Evolutionary conservation across 2,888 invertebrate species (phyloP), one percentile per base, ranked within the genome.

Genomic region (Caenorhabditis wallacei): DNA sequence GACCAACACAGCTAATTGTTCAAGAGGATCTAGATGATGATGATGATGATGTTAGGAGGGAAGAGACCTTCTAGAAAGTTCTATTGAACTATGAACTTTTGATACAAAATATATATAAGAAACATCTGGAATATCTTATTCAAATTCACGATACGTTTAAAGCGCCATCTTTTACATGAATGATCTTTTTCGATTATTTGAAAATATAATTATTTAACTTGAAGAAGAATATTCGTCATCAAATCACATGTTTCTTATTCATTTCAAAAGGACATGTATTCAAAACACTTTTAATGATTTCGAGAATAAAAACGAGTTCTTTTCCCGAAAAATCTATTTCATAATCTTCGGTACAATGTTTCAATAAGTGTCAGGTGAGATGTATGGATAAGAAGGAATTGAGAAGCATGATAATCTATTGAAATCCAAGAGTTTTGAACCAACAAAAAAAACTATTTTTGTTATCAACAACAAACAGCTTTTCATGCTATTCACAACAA

Each of bases 1-100:
- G 53, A 54, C 56, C 53, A 64, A 26, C 64, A 30, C 66, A 51
- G 76, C 68, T 76, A 76, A 76, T 76, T 57, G 76, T 54, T 76
- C 57, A 46, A 64, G 30, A 43, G 54, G 74, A 66, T 66, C 43
- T n/a, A 11, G 72, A 48, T 61, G 66, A 66, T 56, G 74, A 56
- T 63, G 74, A 66, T 72, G 46, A 48, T 48, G 46, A 18, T 18
- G 43, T n/a, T n/a, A 43, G 5, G 43, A 11, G 5, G 46, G 59
- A 35, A 61, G 18, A 51, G 68, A 69, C 20, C 37, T 54, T 64
- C 68, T 61, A 68, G 51, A 68, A 40, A 68, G 57, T 57, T 75
- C 74, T 0, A 4, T 18, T 63, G 72, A 63, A 72, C 72, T 72
- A 37, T 66, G 53, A 66, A 53, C 53, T 66, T 37, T 53, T 18